Evolutionary conservation across 2,113 vertebrate genomes (phyloP), one percentile per base, ranked within the genome.

Genomic region (Pavo muticus): DNA sequence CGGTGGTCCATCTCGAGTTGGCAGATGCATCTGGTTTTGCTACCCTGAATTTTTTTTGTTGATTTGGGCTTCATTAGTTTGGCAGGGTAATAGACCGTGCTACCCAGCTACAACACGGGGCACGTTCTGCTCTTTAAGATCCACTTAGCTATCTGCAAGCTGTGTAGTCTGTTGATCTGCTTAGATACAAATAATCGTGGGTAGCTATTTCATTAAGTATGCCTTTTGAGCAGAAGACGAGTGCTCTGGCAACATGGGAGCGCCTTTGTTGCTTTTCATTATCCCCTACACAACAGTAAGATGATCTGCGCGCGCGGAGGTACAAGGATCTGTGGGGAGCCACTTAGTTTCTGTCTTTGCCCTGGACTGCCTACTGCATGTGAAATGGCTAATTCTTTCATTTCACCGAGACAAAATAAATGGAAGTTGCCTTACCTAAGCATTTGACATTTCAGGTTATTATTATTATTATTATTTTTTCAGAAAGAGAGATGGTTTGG

Each of bases 311-410:
- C 30, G 68, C 23, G 25, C 70, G 59, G 25, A 74, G 12, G 27
- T 30, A 67, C 80, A 71, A 37, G 59, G 16, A 92, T 88, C 59
- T 84, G 63, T 83, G 72, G 76, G 83, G 80, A 95, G 39, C 67
- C 78, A 73, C 48, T 79, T 80, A 20, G 21, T 56, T 89, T 77
- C 42, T 50, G 9, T 30, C 59, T 89, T 70, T 82, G 29, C 64
- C 37, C 73, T 42, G 56, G 50, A 20, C 40, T 83, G n/a, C 42
- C 50, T 73, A 54, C 56, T 86, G 18, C 63, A 50, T 52, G 19
- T 37, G 50, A 88, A 83, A 86, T 59, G 11, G 39, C 2, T 39
- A 45, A 29, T 68, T 91, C 50, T 88, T 63, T 54, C 18, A 24
- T 85, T 70, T 73, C 37, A 79, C 70, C 56, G 59, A 30, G 48